Conservation (phyloP, 2,888 invertebrate genomes). For the Thymelicus sylvestris region DNA sequence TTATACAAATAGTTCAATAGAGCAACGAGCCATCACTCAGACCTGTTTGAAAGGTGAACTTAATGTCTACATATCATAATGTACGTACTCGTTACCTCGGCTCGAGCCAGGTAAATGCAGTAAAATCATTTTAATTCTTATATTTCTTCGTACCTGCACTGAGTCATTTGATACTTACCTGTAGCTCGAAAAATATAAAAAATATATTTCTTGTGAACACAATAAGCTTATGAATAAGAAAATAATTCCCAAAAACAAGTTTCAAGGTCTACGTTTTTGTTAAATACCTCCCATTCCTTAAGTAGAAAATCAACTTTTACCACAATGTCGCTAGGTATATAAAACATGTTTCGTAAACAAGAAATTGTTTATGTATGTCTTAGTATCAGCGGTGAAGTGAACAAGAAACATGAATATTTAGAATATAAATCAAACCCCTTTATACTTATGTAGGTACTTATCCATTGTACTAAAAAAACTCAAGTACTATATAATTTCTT, state of each 20-base stretch:
- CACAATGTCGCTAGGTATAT: conserved; percentile 60
- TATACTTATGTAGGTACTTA: too few relatives aligned
- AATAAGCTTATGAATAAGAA: background rate
- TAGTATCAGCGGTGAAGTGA: background rate
- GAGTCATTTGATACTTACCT: background rate
- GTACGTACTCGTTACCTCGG: conserved; percentile 2
- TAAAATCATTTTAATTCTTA: background rate
- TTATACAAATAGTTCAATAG: conserved; percentile 38
- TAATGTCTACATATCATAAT: conserved; percentile 14
- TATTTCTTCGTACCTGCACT: background rate
- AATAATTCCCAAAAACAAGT: conserved; percentile 43
- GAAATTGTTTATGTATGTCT: conserved; percentile 56
- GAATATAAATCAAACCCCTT: background rate
- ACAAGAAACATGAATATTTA: conserved; percentile 5
- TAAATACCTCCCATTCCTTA: conserved; percentile 64
- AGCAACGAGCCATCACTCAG: conserved; percentile 34
- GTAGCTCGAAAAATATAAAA: background rate
- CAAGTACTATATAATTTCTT: too few relatives aligned
- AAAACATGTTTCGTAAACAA: conserved; percentile 78
- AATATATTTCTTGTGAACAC: background rate
- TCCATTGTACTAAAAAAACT: too few relatives aligned
- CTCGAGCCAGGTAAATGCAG: background rate
- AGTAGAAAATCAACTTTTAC: conserved; percentile 81
- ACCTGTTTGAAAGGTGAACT: conserved; percentile 28
- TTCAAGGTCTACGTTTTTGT: conserved; percentile 60